Percentiles rank a stretch among this genome's conserved stretches.
Conservation (phyloP, 2,113 vertebrate genomes). For the Osmerus mordax region DNA sequence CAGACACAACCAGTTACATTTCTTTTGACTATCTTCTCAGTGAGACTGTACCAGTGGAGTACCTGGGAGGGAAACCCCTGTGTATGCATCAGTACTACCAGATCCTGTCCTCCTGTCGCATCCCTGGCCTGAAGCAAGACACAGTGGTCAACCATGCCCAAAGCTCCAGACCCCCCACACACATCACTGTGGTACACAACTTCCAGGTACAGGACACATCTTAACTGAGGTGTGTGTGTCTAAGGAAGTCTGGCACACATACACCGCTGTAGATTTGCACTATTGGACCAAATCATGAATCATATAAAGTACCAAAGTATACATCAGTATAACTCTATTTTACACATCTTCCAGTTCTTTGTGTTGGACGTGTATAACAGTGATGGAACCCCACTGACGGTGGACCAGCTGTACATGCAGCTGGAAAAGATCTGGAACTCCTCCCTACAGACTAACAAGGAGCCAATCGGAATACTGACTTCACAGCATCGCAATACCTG, state of each 20-base stretch:
- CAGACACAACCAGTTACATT: neutral
- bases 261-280: neutral
- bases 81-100: conserved; percentile 99
- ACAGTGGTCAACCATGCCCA: conserved; percentile 80
- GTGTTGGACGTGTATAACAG: conserved; percentile 87
- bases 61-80: conserved; percentile 81
- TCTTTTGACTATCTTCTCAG: conserved; percentile 59
- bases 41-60: conserved; percentile 86
- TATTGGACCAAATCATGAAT: too few relatives aligned
- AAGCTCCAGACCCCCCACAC: conserved; percentile 78
- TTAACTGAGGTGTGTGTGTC: neutral
- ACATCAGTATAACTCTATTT: neutral
- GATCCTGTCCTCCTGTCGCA: conserved; percentile 90
- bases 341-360: conserved; percentile 78
- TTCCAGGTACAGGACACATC: conserved; percentile 79
- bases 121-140: conserved; percentile 87
- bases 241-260: neutral
- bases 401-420: conserved; percentile 84
- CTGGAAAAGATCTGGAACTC: conserved; percentile 90
- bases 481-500: conserved; percentile 89
- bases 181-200: conserved; percentile 92
- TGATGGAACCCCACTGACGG: conserved; percentile 80
- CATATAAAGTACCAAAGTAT: too few relatives aligned
- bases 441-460: conserved; percentile 76
- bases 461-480: conserved; percentile 92